These are phyloP conservation scores for Apotomis betuletana DNA, from an alignment of 2,888 invertebrate genomes.

Conservation along the genomic window DNA sequence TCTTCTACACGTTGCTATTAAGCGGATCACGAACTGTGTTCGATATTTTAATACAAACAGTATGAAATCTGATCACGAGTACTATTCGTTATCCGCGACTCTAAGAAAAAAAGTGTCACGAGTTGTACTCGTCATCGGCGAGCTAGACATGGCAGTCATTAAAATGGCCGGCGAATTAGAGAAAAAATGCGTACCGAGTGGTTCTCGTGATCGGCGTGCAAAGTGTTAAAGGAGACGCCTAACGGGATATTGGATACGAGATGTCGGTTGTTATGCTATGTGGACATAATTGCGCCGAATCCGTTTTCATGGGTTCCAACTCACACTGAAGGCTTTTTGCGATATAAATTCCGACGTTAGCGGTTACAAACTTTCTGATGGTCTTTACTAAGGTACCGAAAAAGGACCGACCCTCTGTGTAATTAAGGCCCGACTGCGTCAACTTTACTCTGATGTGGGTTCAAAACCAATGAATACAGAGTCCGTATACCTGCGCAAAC, in stretches of 20 bases:
- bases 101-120: too few species aligned
- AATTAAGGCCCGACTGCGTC: constrained; percentile 71
- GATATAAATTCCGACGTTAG: constrained; percentile 44
- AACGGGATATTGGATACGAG: background rate
- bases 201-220: too few species aligned
- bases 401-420: constrained; percentile 65
- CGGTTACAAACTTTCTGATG: constrained; percentile 62
- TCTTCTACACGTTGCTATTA: too few species aligned
- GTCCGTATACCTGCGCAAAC: constrained; percentile 37
- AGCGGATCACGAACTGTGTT: too few species aligned
- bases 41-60: too few species aligned
- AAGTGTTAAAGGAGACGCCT: too few species aligned
- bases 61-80: too few species aligned
- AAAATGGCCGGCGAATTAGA: too few species aligned
- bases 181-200: too few species aligned
- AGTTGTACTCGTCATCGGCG: too few species aligned
- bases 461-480: constrained; percentile 61
- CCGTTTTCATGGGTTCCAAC: background rate
- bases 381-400: constrained; percentile 59
- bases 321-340: constrained; percentile 3
- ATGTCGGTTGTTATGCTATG: background rate
- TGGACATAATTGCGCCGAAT: background rate
- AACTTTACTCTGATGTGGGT: constrained; percentile 72
- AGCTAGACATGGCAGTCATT: too few species aligned
- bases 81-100: too few species aligned